Evolutionary conservation across 2,113 vertebrate genomes (phyloP).

Genomic region (Zosterops lateralis): DNA sequence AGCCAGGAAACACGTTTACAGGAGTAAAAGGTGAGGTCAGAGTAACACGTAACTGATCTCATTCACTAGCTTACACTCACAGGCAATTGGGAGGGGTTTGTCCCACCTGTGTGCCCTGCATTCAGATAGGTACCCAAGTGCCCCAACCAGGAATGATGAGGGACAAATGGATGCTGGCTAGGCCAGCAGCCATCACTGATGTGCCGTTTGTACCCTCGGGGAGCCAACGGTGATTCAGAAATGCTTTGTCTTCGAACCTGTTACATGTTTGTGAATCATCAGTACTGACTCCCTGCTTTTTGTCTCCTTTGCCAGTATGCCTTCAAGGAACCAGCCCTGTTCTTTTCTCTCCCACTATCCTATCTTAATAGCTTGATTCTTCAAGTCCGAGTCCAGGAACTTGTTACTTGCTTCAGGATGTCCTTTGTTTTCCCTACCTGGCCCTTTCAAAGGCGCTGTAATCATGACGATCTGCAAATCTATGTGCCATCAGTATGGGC

Average conservation of each 20-base stretch:
- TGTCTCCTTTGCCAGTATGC: background rate
- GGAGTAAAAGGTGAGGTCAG: background rate
- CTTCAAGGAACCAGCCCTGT: background rate
- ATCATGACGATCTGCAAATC: background rate
- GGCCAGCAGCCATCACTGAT: background rate
- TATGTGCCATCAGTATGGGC: background rate
- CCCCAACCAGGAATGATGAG: background rate
- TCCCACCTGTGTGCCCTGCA: background rate
- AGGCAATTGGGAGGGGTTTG: background rate
- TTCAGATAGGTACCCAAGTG: background rate
- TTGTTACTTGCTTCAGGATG: background rate
- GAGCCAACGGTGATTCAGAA: background rate
- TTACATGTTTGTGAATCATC: background rate
- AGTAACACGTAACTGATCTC: background rate
- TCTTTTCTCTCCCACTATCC: background rate
- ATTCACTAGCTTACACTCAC: background rate
- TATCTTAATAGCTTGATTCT: background rate
- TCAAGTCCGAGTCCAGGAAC: background rate
- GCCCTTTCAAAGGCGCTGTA: background rate
- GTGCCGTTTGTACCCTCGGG: fast-evolving
- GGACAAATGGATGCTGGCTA: background rate
- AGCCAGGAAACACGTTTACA: background rate
- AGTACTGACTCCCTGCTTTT: background rate
- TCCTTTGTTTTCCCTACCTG: background rate
- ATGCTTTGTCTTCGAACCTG: background rate